phyloP scores from a whole-genome alignment of 2,797 vertebrate genomes.

The Diplodus sargus region DNA sequence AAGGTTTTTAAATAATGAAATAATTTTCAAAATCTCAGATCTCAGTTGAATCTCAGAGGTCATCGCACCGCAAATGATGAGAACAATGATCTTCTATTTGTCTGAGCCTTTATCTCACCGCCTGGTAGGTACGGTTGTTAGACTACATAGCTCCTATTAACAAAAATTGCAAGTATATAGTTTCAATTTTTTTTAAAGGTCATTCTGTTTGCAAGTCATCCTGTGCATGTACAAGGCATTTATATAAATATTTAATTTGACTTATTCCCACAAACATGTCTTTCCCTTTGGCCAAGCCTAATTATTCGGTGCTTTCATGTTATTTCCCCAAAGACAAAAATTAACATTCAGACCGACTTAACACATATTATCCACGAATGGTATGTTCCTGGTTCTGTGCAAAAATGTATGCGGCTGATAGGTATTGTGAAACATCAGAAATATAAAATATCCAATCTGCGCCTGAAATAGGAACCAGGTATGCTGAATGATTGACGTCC shows the following conservation, averaged over 20 bases:
- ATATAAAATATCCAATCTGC: conserved; percentile 53
- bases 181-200: neutral
- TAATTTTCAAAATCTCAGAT: no score
- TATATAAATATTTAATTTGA: conserved; percentile 11
- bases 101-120: conserved; percentile 19
- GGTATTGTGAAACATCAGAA: conserved; percentile 45
- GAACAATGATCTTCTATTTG: conserved; percentile 12
- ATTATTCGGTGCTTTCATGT: neutral
- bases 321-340: conserved; percentile 15
- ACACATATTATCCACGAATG: neutral
- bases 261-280: neutral
- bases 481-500: conserved; percentile 65
- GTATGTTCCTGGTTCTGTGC: neutral
- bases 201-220: neutral
- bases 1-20: neutral
- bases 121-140: neutral
- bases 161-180: neutral
- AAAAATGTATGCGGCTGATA: conserved; percentile 7
- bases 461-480: conserved; percentile 47
- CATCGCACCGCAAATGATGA: neutral
- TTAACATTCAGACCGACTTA: conserved; percentile 19
- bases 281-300: conserved; percentile 9
- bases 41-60: conserved; percentile 16
- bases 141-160: neutral
- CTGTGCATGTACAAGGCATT: neutral